phyloP scores from a whole-genome alignment of 1,140 invertebrate genomes.

The Panagrolaimus sp. region DNA sequence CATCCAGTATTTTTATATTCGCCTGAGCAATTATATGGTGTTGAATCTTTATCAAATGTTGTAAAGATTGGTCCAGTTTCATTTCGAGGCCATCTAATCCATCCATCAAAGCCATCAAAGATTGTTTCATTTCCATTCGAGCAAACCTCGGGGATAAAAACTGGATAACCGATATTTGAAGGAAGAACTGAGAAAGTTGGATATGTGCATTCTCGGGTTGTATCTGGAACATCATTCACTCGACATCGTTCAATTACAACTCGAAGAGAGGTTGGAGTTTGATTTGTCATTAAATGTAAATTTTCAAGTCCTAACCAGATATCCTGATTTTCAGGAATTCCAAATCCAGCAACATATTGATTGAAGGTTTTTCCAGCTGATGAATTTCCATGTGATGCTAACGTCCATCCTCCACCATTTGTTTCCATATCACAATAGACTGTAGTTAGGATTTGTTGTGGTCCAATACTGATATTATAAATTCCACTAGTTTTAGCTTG shows the following conservation, averaged over 20 bases:
- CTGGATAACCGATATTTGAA: neutral
- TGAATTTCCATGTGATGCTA: neutral
- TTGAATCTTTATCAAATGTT: conserved; percentile 8
- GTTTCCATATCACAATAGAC: neutral
- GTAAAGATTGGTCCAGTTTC: neutral
- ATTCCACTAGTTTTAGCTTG: neutral
- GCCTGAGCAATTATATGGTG: neutral
- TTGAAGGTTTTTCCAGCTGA: neutral
- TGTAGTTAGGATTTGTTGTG: neutral
- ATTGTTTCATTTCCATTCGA: conserved; percentile 2
- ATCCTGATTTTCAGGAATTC: neutral
- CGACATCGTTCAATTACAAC: neutral
- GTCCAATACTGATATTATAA: neutral
- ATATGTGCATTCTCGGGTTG: neutral
- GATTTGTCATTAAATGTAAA: conserved; percentile 3
- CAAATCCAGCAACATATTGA: neutral
- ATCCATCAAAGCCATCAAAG: neutral
- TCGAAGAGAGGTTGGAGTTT: neutral
- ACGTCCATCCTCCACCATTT: conserved; percentile 1
- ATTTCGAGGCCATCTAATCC: neutral
- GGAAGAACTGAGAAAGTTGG: neutral
- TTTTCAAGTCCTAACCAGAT: conserved; percentile 12
- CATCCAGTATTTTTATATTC: conserved; percentile 11
- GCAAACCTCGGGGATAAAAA: neutral
- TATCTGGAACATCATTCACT: neutral